These are phyloP conservation scores for Leguminivora glycinivorella DNA, from an alignment of 1,140 invertebrate species.

Conservation along the genomic window DNA sequence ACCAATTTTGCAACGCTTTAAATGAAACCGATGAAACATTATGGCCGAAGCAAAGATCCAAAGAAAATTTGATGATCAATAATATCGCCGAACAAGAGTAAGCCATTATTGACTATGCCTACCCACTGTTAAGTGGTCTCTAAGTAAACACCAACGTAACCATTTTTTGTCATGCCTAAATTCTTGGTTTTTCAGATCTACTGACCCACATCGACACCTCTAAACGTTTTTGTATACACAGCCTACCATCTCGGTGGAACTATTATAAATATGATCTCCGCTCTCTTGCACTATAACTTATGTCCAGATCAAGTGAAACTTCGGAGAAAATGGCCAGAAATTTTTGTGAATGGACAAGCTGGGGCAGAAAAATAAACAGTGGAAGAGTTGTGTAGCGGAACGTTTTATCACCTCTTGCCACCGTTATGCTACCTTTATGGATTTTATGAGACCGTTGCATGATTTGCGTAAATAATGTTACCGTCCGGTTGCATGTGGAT, in stretches of 20 bases:
- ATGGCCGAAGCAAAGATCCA: background rate
- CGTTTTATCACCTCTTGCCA: conserved; percentile 2
- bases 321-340: background rate
- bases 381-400: conserved; percentile 1
- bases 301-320: background rate
- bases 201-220: conserved; percentile 1
- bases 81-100: background rate
- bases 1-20: too few relatives aligned
- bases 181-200: background rate
- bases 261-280: background rate
- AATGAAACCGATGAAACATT: too few relatives aligned
- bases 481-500: background rate
- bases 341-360: background rate
- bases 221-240: background rate
- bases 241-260: background rate
- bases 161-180: background rate
- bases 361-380: background rate
- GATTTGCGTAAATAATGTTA: background rate
- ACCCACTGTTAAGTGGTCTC: background rate
- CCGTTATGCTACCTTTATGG: conserved; percentile 1
- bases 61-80: background rate
- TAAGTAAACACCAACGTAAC: background rate
- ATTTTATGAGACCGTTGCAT: background rate
- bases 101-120: background rate
- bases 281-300: background rate